Conservation (phyloP, 1,140 invertebrate species). For the Drosophila neocordata region DNA sequence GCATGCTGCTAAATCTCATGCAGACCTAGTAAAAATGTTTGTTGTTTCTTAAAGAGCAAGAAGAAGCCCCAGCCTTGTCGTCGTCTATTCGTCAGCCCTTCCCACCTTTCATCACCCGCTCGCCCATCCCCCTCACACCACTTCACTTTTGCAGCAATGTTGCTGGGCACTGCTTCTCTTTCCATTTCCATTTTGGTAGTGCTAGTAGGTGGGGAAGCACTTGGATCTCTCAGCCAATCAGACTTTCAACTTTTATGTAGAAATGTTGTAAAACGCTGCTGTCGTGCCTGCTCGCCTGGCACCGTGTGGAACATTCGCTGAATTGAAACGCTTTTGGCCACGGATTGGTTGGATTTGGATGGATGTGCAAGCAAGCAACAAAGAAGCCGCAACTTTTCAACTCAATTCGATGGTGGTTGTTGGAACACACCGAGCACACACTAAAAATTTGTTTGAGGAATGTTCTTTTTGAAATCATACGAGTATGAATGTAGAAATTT, state of each 20-base stretch:
- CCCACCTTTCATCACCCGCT: neutral
- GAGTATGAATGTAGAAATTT: neutral
- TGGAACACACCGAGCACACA: neutral
- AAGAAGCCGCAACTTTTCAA: slow-evolving; percentile 80
- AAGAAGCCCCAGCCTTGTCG: slow-evolving; percentile 63
- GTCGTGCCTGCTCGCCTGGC: slow-evolving; percentile 64
- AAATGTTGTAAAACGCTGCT: slow-evolving; percentile 74
- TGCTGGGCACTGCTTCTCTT: slow-evolving; percentile 35
- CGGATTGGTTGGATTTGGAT: slow-evolving; percentile 75
- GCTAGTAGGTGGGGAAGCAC: neutral
- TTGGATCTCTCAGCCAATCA: slow-evolving; percentile 69
- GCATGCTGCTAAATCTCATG: slow-evolving; percentile 75
- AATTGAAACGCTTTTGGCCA: slow-evolving; percentile 81
- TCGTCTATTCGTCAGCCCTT: slow-evolving; percentile 10
- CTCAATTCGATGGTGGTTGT: slow-evolving; percentile 51
- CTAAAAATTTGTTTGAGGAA: neutral
- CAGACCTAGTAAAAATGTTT: slow-evolving; percentile 81
- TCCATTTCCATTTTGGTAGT: slow-evolving; percentile 6
- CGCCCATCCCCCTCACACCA: slow-evolving; percentile 25
- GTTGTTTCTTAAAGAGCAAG: slow-evolving; percentile 82
- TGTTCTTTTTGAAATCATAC: slow-evolving; percentile 23
- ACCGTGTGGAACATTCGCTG: slow-evolving; percentile 82
- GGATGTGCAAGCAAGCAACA: slow-evolving; percentile 73
- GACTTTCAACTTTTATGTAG: slow-evolving; percentile 54
- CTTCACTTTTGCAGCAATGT: slow-evolving; percentile 50